phyloP scores from a whole-genome alignment of 1,140 invertebrate species.

The Aradophagus sp. region DNA sequence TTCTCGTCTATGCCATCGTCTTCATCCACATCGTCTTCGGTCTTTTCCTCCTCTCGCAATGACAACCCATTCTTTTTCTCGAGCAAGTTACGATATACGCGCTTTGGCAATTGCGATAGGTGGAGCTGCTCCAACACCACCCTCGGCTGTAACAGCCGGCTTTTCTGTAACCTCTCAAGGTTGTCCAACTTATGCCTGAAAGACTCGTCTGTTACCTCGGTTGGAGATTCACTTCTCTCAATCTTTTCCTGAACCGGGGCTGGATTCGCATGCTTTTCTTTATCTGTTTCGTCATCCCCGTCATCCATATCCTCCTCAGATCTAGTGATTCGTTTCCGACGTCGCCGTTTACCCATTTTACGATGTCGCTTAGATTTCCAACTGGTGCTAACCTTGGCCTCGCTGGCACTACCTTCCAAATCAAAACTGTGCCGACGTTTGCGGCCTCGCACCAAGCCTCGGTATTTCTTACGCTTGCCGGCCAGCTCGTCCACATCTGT shows the following conservation, averaged over 20 bases:
- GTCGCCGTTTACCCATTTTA: constrained; percentile 51
- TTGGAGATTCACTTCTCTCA: constrained; percentile 25
- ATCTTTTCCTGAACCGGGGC: constrained; percentile 7
- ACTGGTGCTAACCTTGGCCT: constrained; percentile 31
- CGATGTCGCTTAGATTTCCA: constrained; percentile 59
- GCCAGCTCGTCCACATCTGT: constrained; percentile 27
- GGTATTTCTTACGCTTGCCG: constrained; percentile 50
- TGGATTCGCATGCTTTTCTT: constrained; percentile 30
- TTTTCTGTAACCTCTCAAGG: constrained; percentile 63
- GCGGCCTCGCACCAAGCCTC: constrained; percentile 31
- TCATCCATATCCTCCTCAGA: constrained; percentile 44
- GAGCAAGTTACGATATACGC: constrained; percentile 59
- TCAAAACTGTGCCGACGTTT: constrained; percentile 46
- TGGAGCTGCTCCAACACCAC: constrained; percentile 70
- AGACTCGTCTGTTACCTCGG: constrained; percentile 14
- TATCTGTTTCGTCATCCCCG: constrained; percentile 41
- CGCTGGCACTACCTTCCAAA: constrained; percentile 37
- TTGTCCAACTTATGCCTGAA: constrained; percentile 44
- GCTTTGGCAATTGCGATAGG: constrained; percentile 56
- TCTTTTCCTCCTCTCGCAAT: constrained; percentile 33
- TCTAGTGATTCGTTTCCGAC: constrained; percentile 45
- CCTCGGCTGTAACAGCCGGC: constrained; percentile 67
- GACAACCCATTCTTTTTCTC: constrained; percentile 66
- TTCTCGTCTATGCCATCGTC: constrained; percentile 37
- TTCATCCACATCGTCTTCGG: constrained; percentile 43